Percentiles rank a stretch among this genome's conserved stretches.
Evolutionary conservation across 2,113 vertebrate species (phyloP).

Genomic region (Scomber colias): DNA sequence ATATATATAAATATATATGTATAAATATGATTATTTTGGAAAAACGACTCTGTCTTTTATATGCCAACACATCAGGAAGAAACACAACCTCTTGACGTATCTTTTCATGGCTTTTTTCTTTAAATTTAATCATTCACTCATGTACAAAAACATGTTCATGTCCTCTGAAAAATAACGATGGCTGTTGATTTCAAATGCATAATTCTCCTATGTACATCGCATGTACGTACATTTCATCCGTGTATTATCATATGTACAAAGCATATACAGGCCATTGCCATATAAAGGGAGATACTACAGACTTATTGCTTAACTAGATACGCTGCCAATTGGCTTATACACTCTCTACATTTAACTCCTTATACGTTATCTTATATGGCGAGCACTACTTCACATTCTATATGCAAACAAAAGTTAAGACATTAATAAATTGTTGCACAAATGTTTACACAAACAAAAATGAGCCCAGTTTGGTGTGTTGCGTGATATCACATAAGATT

Average conservation of each 20-base stretch:
- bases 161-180: constrained; percentile 86
- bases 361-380: constrained; percentile 72
- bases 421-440: constrained; percentile 65
- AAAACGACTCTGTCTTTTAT: not conserved
- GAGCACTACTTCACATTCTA: constrained; percentile 77
- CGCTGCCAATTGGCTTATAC: constrained; percentile 77
- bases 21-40: constrained; percentile 69
- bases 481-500: constrained; percentile 41
- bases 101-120: constrained; percentile 54
- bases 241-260: constrained; percentile 79
- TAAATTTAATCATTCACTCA: constrained; percentile 81
- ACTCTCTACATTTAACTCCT: constrained; percentile 71
- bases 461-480: constrained; percentile 4
- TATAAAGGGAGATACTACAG: constrained; percentile 84
- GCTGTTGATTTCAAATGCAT: constrained; percentile 83
- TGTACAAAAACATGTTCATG: constrained; percentile 86
- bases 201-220: constrained; percentile 78
- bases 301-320: constrained; percentile 88
- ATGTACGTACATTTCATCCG: constrained; percentile 62
- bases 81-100: constrained; percentile 14
- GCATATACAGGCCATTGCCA: constrained; percentile 80
- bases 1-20: constrained; percentile 52
- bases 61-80: not conserved
- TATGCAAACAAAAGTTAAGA: constrained; percentile 68
- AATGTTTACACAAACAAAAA: constrained; percentile 54